phyloP scores from a whole-genome alignment of 1,140 invertebrate genomes.

The Gryon sp. region DNA sequence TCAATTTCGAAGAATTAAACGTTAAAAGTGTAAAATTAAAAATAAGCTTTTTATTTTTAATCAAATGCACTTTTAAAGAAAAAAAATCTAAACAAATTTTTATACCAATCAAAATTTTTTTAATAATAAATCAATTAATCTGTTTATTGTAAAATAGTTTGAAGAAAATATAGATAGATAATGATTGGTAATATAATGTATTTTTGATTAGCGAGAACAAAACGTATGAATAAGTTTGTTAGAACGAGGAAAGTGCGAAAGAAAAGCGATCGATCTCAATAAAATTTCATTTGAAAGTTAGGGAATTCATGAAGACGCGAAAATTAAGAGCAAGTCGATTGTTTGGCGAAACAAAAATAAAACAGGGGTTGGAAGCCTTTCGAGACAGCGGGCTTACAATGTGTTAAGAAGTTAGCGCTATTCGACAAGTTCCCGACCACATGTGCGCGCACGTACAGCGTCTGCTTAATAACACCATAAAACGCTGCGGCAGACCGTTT shows the following conservation, averaged over 20 bases:
- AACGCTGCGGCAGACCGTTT: conserved; percentile 65
- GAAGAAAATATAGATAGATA: too few relatives aligned
- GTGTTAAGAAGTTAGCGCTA: conserved; percentile 61
- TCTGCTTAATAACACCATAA: conserved; percentile 66
- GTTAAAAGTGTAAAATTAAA: too few relatives aligned
- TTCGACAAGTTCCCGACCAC: conserved; percentile 61
- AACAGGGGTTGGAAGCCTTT: conserved; percentile 11
- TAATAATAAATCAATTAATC: neutral
- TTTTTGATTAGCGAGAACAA: too few relatives aligned
- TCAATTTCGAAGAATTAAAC: conserved; percentile 30
- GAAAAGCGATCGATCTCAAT: conserved; percentile 20
- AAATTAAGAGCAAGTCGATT: conserved; percentile 53
- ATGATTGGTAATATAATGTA: too few relatives aligned
- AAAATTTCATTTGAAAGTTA: conserved; percentile 30
- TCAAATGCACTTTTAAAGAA: too few relatives aligned
- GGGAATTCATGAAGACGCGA: conserved; percentile 39
- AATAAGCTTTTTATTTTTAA: too few relatives aligned
- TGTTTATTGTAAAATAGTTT: too few relatives aligned
- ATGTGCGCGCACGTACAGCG: conserved; percentile 55
- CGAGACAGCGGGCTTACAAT: conserved; percentile 50
- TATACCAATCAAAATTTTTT: neutral
- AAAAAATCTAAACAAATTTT: too few relatives aligned
- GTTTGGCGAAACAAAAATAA: conserved; percentile 51
- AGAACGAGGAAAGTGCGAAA: conserved; percentile 18
- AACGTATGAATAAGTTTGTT: too few relatives aligned